phyloP scores from a whole-genome alignment of 2,888 invertebrate genomes.

The Zaprionus bogoriensis region DNA sequence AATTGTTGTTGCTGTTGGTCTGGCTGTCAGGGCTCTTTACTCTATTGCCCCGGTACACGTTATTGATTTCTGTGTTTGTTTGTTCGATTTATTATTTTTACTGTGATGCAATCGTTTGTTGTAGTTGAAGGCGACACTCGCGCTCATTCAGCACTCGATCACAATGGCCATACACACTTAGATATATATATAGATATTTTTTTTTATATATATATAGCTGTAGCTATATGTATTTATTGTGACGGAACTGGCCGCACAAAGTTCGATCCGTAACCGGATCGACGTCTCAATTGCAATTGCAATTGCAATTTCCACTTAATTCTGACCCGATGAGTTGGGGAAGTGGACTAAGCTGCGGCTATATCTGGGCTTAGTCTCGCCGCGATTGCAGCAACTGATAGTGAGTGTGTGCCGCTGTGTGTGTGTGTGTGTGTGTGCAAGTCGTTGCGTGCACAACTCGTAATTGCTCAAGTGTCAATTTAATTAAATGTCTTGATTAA shows the following conservation, averaged over 20 bases:
- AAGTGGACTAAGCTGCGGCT: not conserved
- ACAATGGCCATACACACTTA: not conserved
- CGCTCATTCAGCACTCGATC: conserved; percentile 33
- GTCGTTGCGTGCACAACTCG: conserved; percentile 6
- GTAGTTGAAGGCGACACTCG: conserved; percentile 41
- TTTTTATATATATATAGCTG: not conserved
- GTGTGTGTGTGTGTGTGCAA: not conserved
- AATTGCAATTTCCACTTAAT: not conserved
- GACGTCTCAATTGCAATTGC: no score
- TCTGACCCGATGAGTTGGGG: not conserved
- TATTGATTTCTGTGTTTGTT: conserved; percentile 4
- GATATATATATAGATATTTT: not conserved
- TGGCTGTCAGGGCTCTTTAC: conserved; percentile 26
- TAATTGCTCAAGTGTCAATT: conserved; percentile 61
- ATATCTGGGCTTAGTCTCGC: not conserved
- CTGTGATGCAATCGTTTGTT: conserved; percentile 73
- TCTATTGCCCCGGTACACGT: no score
- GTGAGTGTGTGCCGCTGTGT: not conserved
- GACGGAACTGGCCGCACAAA: not conserved
- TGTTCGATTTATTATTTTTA: conserved; percentile 51
- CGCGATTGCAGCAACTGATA: not conserved
- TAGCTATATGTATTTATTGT: no score
- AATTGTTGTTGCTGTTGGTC: conserved; percentile 43
- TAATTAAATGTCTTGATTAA: conserved; percentile 55
- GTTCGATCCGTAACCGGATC: not conserved